Percentiles rank a stretch among this genome's conserved stretches.
phyloP scores from a whole-genome alignment of 2,888 invertebrate species.

The Adineta ricciae region DNA sequence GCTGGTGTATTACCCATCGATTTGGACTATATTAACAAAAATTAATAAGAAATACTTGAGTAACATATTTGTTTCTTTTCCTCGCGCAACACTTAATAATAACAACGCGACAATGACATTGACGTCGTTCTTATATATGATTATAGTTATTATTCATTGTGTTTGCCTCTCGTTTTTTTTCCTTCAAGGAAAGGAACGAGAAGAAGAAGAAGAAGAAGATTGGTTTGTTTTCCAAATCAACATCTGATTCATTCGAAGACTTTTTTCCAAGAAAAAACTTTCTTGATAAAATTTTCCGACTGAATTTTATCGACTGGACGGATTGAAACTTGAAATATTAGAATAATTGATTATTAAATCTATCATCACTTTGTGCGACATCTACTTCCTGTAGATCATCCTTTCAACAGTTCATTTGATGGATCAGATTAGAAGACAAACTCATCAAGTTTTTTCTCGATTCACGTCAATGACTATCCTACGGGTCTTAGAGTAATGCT shows the following conservation, averaged over 20 bases:
- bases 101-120: not conserved
- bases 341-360: no score
- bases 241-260: not conserved
- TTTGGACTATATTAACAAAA: not conserved
- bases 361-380: no score
- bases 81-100: not conserved
- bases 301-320: no score
- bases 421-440: no score
- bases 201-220: not conserved
- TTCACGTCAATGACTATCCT: no score
- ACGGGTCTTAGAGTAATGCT: no score
- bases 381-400: no score
- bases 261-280: not conserved
- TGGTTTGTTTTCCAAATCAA: not conserved
- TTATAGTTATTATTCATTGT: not conserved
- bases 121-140: constrained; percentile 1
- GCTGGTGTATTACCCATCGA: not conserved
- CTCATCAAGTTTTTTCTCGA: no score
- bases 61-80: not conserved
- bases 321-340: no score
- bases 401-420: no score
- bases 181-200: not conserved
- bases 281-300: no score
- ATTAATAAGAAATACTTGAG: not conserved
- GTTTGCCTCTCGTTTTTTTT: not conserved